Base-by-base conservation (phyloP, 2,888 invertebrate genomes). In the Nomada lathburiana region DNA sequence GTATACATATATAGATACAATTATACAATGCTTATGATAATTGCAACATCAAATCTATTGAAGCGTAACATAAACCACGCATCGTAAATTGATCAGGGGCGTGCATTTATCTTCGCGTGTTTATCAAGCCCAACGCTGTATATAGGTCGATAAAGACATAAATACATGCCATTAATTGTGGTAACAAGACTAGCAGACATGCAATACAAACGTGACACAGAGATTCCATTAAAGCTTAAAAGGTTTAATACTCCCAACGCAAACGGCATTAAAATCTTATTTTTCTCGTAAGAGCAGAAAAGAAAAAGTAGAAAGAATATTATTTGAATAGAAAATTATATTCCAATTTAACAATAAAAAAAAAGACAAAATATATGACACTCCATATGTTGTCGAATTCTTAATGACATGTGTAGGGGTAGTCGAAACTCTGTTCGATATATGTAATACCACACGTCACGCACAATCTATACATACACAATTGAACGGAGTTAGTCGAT, bases 401-500 rank as follows among this genome's bases (percentile, higher is more conserved):
- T 7, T 16, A 60, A 69, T 36, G 52, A 59, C 50, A 63, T 36
- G 72, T 69, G 63, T 78, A 71, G 75, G 83, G 75, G 63, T 79
- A 36, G 29, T 23, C 29, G 53, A 84, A 47, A 59, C 64, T 57
- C 18, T 29, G 63, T 81, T 79, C 78, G 52, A 47, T 60, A 44
- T 81, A 80, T 23, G n/a, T 13, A 26, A 9, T 9, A 2, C 9
- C 53, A 82, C 47, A 18, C 42, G 53, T n/a, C 59, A 47, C 59
- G 64, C 55, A 44, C 62, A 55, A 60, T 76, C 60, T 67, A 72
- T 23, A 23, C 23, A 26, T 36, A 64, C 16, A 18, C 23, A 64
- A 70, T 72, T 69, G 23, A 52, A 13, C 73, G 65, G 78, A 89
- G 89, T 89, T 87, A 89, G 84, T 79, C 76, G 64, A 80, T 67